Percentiles rank a stretch among this genome's conserved stretches.
These are phyloP conservation scores for Cephus cinctus DNA, from an alignment of 1,140 invertebrate species.

Conservation along the genomic window DNA sequence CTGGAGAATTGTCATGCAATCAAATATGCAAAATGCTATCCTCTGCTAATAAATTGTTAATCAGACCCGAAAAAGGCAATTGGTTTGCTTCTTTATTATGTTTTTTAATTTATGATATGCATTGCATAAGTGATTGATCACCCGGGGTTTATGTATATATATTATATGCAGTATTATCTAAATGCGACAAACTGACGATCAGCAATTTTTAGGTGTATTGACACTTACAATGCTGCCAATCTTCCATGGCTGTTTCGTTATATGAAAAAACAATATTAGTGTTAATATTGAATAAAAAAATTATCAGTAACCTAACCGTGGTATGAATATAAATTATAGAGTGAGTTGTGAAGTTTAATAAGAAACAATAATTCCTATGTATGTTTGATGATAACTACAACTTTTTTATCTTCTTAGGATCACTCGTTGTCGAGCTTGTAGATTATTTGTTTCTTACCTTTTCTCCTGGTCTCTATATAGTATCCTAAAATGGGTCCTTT, in stretches of 20 bases:
- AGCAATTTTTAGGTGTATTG: slow-evolving; percentile 17
- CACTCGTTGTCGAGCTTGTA: no score
- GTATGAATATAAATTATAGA: neutral
- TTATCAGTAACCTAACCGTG: neutral
- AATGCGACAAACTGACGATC: neutral
- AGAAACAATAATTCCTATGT: slow-evolving; percentile 1
- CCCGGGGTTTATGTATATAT: neutral
- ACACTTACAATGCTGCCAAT: slow-evolving; percentile 73
- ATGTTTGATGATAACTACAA: neutral
- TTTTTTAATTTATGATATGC: neutral
- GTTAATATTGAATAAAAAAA: slow-evolving; percentile 6
- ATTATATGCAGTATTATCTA: slow-evolving; percentile 1
- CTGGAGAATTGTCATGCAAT: neutral
- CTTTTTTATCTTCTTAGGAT: slow-evolving; percentile 11
- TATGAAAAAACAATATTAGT: slow-evolving; percentile 13
- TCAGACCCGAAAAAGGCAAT: neutral
- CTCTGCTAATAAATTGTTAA: neutral
- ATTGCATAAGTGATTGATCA: neutral
- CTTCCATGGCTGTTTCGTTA: slow-evolving; percentile 64
- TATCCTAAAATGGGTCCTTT: slow-evolving; percentile 86
- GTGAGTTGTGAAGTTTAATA: no score
- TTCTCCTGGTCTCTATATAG: slow-evolving; percentile 85
- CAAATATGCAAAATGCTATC: slow-evolving; percentile 3
- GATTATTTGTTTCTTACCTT: slow-evolving; percentile 63
- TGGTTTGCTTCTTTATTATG: no score